Base-by-base conservation (phyloP, 2,797 vertebrate genomes). In the Sebastes diaconus region DNA sequence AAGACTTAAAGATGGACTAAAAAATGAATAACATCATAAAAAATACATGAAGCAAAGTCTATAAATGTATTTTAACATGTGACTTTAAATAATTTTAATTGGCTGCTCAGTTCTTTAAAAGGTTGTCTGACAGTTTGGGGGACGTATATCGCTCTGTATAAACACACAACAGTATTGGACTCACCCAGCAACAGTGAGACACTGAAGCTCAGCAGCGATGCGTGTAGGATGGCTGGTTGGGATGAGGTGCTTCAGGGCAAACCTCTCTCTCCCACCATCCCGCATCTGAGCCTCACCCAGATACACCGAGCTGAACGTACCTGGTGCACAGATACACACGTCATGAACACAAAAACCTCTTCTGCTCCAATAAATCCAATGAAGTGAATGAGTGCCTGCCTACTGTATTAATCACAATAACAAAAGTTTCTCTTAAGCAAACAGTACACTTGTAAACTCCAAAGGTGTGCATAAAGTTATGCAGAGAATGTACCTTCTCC, bases 301-400 rank as follows among this genome's bases (percentile, higher is more conserved):
- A 91, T 98, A 99, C 84, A 99, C 99, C 0, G 98, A 97, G 94
- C 99, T 99, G 92, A 99, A 99, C 1, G 99, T 99, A 80, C 99
- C 99, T 99, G 77, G 70, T 3, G 25, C 64, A 86, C 20, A 87
- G 7, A 67, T 3, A 61, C n/a, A 73, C 29, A 59, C 0, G 1
- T 25, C 25, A 80, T 34, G 3, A 81, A 20, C 29, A 68, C 1
- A 42, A 18, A 20, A 20, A 58, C 16, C 5, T 70, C 14, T 24
- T 32, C 13, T 13, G 8, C 10, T 32, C 11, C 7, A 18, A 25
- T 50, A 12, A 65, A 72, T 30, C 5, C 10, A 54, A 22, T 4
- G 1, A 72, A 7, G 7, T 25, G 1, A 68, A 54, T 1, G 5
- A 25, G 1, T 4, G 27, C 27, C 25, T 29, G 27, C 27, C 29